These are phyloP conservation scores for Siniperca knerii DNA, from an alignment of 2,113 vertebrate species.

Conservation along the genomic window DNA sequence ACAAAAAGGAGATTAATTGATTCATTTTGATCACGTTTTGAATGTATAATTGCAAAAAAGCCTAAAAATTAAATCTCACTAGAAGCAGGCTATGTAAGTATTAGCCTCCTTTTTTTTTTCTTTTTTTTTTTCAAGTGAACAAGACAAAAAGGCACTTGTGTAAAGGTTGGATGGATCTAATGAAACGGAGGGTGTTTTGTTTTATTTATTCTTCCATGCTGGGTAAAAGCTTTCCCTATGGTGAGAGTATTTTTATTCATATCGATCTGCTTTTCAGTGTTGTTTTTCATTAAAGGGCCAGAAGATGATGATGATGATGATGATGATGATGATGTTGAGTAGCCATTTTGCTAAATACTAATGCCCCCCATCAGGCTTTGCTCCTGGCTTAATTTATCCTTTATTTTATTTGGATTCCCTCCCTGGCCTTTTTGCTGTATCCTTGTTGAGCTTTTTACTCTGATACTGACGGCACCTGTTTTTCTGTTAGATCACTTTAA, in stretches of 20 bases:
- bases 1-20: constrained; percentile 34
- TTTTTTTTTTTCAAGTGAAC: constrained; percentile 14
- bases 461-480: not conserved
- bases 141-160: constrained; percentile 71
- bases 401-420: constrained; percentile 15
- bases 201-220: constrained; percentile 80
- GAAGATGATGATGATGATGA: constrained; percentile 39
- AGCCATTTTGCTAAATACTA: constrained; percentile 28
- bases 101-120: not conserved
- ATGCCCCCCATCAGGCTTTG: constrained; percentile 37
- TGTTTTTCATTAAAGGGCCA: constrained; percentile 69
- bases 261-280: constrained; percentile 63
- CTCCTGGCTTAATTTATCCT: constrained; percentile 47
- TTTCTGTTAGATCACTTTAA: constrained; percentile 23
- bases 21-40: constrained; percentile 64
- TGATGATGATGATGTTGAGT: constrained; percentile 32
- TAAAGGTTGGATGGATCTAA: constrained; percentile 65
- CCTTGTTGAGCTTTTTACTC: not conserved
- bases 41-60: constrained; percentile 63
- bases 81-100: constrained; percentile 17
- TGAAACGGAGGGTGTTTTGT: constrained; percentile 65
- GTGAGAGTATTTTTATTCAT: constrained; percentile 80
- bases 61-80: not conserved
- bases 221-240: constrained; percentile 83
- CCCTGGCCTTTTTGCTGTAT: not conserved